Conservation (phyloP, 2,888 invertebrate genomes). For the Drosophila buzzatii region DNA sequence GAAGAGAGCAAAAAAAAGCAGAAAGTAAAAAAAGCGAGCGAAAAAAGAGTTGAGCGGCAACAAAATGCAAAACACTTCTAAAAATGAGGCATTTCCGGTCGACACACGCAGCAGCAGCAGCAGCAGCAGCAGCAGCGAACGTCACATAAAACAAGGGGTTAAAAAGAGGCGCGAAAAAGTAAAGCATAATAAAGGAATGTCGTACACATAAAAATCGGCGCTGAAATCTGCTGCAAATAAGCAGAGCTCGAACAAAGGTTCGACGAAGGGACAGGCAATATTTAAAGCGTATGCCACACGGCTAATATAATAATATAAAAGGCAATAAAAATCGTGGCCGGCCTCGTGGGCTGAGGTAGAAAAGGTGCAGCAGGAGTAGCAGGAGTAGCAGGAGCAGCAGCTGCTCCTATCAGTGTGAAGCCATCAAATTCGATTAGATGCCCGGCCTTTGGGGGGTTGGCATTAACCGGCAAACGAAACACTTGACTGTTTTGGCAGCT, state of each 20-base stretch:
- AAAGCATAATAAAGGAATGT: slow-evolving; percentile 70
- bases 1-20: background rate
- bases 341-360: slow-evolving; percentile 38
- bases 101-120: slow-evolving; percentile 54
- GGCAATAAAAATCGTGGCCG: slow-evolving; percentile 69
- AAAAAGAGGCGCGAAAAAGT: slow-evolving; percentile 73
- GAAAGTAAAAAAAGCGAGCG: background rate
- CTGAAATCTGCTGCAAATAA: slow-evolving; percentile 64
- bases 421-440: slow-evolving; percentile 81
- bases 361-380: slow-evolving; percentile 63
- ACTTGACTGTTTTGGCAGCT: slow-evolving; percentile 79
- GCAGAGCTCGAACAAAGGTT: slow-evolving; percentile 31
- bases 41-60: slow-evolving; percentile 45
- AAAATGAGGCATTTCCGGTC: slow-evolving; percentile 81
- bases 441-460: slow-evolving; percentile 47
- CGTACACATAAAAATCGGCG: slow-evolving; percentile 70
- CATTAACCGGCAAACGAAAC: slow-evolving; percentile 59
- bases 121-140: slow-evolving; percentile 32
- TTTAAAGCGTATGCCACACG: slow-evolving; percentile 74
- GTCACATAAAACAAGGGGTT: slow-evolving; percentile 57
- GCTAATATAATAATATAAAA: slow-evolving; percentile 78
- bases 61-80: slow-evolving; percentile 79
- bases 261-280: slow-evolving; percentile 50
- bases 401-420: slow-evolving; percentile 83
- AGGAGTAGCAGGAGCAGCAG: slow-evolving; percentile 75